phyloP scores from a whole-genome alignment of 2,888 invertebrate species.

The Noctua fimbriata region DNA sequence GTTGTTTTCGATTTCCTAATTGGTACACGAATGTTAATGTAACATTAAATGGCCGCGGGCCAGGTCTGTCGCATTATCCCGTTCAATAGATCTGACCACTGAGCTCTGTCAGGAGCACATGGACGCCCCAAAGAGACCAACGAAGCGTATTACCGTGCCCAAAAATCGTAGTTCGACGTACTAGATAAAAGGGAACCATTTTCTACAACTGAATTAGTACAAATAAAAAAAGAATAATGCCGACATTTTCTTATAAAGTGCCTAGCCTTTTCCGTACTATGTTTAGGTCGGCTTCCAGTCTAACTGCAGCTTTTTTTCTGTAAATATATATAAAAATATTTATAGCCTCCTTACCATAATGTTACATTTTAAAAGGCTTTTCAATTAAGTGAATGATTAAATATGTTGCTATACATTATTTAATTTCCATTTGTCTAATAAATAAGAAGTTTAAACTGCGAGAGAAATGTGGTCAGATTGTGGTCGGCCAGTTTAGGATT shows the following conservation, averaged over 20 bases:
- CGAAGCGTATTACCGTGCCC: conserved; percentile 33
- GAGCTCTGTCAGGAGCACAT: conserved; percentile 21
- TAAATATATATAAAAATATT: background rate
- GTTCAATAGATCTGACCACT: conserved; percentile 45
- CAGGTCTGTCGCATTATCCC: conserved; percentile 21
- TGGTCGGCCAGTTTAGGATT: conserved; percentile 31
- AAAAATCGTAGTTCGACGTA: conserved; percentile 14
- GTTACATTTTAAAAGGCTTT: background rate
- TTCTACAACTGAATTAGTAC: conserved; percentile 1
- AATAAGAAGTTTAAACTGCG: conserved; percentile 19
- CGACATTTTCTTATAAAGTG: background rate
- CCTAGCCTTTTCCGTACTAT: background rate
- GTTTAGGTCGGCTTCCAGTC: background rate
- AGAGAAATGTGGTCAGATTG: conserved; percentile 34
- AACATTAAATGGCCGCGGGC: conserved; percentile 7
- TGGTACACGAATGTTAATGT: conserved; percentile 6
- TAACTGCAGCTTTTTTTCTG: background rate
- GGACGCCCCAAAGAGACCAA: conserved; percentile 37
- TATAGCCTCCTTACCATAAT: background rate
- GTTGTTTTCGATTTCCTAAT: conserved; percentile 7
- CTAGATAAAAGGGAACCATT: background rate
- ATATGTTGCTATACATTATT: background rate
- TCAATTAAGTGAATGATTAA: background rate
- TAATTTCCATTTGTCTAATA: conserved; percentile 26
- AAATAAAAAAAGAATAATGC: background rate